Evolutionary conservation across 2,888 invertebrate species (phyloP).

Genomic region (Pecten maximus): DNA sequence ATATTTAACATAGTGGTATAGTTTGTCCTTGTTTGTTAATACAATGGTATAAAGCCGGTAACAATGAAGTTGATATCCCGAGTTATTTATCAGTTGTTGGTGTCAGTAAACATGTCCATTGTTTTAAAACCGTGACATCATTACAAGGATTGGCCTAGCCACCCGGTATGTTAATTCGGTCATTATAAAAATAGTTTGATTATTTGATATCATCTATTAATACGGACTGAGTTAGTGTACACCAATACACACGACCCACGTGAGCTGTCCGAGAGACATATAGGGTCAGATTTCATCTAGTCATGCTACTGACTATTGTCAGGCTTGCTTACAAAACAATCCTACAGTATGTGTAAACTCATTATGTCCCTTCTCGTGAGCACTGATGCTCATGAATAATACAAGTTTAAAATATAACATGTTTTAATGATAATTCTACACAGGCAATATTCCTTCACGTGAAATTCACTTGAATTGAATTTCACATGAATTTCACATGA

Average conservation of each 20-base stretch:
- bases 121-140: not conserved
- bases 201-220: not conserved
- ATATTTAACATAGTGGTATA: too few species aligned
- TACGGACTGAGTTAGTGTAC: not conserved
- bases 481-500: too few species aligned
- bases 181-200: not conserved
- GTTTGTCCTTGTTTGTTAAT: not conserved
- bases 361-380: not conserved
- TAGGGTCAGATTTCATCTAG: not conserved
- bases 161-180: not conserved
- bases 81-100: not conserved
- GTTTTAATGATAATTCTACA: not conserved
- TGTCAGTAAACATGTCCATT: not conserved
- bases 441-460: too few species aligned
- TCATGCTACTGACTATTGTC: not conserved
- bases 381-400: not conserved
- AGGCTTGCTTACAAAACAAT: not conserved
- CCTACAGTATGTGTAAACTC: not conserved
- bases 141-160: not conserved
- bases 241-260: not conserved
- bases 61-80: too few species aligned
- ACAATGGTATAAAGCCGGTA: not conserved
- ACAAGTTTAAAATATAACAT: not conserved
- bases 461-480: too few species aligned
- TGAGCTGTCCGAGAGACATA: not conserved